phyloP scores from a whole-genome alignment of 2,888 invertebrate genomes.

The Mythimna pallens region DNA sequence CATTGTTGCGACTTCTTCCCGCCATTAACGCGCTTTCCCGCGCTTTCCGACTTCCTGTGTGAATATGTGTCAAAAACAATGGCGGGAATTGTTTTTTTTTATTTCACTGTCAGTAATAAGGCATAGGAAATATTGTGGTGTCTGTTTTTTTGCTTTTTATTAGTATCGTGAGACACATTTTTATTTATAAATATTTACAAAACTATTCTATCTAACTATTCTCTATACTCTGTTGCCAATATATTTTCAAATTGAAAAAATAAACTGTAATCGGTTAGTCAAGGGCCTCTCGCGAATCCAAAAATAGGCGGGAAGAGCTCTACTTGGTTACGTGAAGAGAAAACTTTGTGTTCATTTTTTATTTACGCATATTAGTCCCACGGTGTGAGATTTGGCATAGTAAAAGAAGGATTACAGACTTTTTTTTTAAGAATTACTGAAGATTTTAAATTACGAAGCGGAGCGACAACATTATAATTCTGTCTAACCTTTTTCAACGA shows the following conservation, averaged over 20 bases:
- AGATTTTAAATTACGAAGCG: background rate
- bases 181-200: background rate
- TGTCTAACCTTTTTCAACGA: background rate
- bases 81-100: slow-evolving; percentile 59
- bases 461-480: background rate
- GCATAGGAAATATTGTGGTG: slow-evolving; percentile 40
- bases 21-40: slow-evolving; percentile 67
- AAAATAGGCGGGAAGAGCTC: background rate
- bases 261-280: background rate
- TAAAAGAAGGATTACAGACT: background rate
- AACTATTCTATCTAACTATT: background rate
- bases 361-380: too few relatives aligned
- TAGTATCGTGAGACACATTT: slow-evolving; percentile 16
- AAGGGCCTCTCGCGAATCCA: background rate
- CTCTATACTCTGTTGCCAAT: background rate
- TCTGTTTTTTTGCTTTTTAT: slow-evolving; percentile 5
- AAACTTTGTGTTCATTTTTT: background rate
- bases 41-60: slow-evolving; percentile 65
- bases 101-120: slow-evolving; percentile 54
- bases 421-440: background rate
- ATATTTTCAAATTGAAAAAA: background rate
- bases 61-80: slow-evolving; percentile 64
- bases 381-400: too few relatives aligned
- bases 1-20: slow-evolving; percentile 62
- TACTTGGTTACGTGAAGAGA: background rate